phyloP scores from a whole-genome alignment of 1,140 invertebrate species.

The Ceratosolen fusciceps region DNA sequence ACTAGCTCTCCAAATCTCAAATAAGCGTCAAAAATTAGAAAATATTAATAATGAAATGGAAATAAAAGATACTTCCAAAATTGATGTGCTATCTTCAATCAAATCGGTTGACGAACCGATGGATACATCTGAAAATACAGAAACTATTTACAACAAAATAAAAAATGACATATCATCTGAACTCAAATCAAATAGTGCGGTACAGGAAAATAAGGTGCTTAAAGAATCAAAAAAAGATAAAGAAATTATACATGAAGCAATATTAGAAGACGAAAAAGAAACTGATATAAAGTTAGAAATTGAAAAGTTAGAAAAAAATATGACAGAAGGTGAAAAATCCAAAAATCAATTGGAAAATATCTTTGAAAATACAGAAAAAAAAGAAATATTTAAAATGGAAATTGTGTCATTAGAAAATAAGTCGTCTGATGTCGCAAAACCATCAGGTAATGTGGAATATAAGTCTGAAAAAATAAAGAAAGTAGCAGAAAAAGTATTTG shows the following conservation, averaged over 20 bases:
- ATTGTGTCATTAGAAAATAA: conserved; percentile 2
- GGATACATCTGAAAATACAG: conserved; percentile 61
- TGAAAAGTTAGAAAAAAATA: conserved; percentile 44
- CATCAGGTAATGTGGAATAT: conserved; percentile 4
- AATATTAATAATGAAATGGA: conserved; percentile 57
- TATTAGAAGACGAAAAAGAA: conserved; percentile 44
- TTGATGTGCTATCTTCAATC: conserved; percentile 16
- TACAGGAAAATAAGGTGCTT: conserved; percentile 29
- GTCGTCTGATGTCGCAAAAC: conserved; percentile 29
- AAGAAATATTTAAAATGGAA: conserved; percentile 12
- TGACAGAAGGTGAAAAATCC: conserved; percentile 46
- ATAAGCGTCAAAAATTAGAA: conserved; percentile 67
- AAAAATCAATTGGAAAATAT: conserved; percentile 40
- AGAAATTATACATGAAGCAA: conserved; percentile 39
- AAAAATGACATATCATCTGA: conserved; percentile 37
- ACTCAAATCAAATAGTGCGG: conserved; percentile 27
- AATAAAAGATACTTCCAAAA: conserved; percentile 42
- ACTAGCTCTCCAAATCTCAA: conserved; percentile 60
- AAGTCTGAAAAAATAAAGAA: conserved; percentile 24
- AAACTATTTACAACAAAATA: conserved; percentile 50
- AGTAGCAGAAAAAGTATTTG: not conserved
- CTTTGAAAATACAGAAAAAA: conserved; percentile 38
- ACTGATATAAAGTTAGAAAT: conserved; percentile 32
- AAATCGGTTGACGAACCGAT: conserved; percentile 57
- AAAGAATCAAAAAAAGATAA: conserved; percentile 10